Conservation (phyloP, 2,888 invertebrate species). For the Allygus modestus region DNA sequence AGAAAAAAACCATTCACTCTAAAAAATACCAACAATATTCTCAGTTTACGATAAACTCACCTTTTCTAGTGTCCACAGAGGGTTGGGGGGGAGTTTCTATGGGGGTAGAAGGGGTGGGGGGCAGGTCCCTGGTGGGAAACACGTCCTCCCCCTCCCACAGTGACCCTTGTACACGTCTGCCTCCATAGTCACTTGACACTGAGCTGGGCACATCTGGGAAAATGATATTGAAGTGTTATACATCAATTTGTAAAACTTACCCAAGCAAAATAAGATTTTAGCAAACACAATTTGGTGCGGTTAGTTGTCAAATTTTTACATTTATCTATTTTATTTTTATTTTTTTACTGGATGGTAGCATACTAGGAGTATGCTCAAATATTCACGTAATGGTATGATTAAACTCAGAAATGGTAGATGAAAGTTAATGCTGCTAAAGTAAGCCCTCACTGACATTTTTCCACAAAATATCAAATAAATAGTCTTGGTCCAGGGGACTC, state of each 20-base stretch:
- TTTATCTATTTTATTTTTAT: too few relatives aligned
- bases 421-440: too few relatives aligned
- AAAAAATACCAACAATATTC: neutral
- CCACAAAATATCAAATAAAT: too few relatives aligned
- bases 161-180: constrained; percentile 56
- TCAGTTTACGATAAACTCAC: constrained; percentile 10
- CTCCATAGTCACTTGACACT: constrained; percentile 48
- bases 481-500: too few relatives aligned
- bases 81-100: constrained; percentile 62
- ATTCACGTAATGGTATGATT: too few relatives aligned
- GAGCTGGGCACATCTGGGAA: constrained; percentile 43
- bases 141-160: constrained; percentile 70
- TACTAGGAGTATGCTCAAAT: too few relatives aligned
- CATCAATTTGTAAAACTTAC: too few relatives aligned
- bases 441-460: too few relatives aligned
- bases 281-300: neutral
- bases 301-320: too few relatives aligned
- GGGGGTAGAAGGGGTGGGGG: constrained; percentile 61
- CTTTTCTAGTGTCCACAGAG: constrained; percentile 68
- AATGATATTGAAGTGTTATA: neutral
- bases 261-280: neutral
- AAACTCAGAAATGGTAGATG: too few relatives aligned
- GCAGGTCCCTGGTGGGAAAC: constrained; percentile 70
- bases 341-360: too few relatives aligned
- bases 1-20: neutral